Conservation (phyloP, 2,888 invertebrate genomes). For the Cantharis nigra region DNA sequence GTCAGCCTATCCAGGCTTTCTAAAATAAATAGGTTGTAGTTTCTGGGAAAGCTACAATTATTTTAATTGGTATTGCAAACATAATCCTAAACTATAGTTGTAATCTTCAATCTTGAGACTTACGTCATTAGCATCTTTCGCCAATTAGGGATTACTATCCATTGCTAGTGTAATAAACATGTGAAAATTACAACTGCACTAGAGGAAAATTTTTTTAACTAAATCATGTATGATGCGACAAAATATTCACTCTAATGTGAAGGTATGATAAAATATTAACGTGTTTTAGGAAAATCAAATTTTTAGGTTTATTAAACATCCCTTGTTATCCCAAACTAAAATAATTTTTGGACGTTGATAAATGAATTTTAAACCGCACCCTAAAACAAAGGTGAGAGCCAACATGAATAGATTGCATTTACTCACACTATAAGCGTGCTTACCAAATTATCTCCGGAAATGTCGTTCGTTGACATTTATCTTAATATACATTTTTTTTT, state of each 20-base stretch:
- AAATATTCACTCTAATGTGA: neutral
- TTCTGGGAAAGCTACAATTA: neutral
- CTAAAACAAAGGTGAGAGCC: neutral
- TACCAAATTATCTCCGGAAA: neutral
- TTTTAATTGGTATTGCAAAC: neutral
- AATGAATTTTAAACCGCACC: slow-evolving; percentile 13
- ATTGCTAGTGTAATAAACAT: no score
- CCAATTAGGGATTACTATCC: no score
- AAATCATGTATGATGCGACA: no score
- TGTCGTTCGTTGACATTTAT: neutral
- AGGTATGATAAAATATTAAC: neutral
- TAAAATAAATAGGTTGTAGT: neutral
- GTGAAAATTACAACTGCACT: no score
- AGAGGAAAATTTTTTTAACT: no score
- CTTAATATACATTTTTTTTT: neutral
- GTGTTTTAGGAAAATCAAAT: neutral
- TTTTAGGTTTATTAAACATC: neutral
- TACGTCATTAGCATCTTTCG: neutral
- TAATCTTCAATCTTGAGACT: neutral
- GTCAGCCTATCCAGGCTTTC: neutral
- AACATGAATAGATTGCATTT: neutral
- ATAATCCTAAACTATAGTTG: neutral
- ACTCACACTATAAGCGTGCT: neutral
- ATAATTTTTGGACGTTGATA: neutral
- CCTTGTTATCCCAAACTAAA: slow-evolving; percentile 2